Base-by-base conservation (phyloP, 2,113 vertebrate genomes). In the Edolisoma coerulescens region DNA sequence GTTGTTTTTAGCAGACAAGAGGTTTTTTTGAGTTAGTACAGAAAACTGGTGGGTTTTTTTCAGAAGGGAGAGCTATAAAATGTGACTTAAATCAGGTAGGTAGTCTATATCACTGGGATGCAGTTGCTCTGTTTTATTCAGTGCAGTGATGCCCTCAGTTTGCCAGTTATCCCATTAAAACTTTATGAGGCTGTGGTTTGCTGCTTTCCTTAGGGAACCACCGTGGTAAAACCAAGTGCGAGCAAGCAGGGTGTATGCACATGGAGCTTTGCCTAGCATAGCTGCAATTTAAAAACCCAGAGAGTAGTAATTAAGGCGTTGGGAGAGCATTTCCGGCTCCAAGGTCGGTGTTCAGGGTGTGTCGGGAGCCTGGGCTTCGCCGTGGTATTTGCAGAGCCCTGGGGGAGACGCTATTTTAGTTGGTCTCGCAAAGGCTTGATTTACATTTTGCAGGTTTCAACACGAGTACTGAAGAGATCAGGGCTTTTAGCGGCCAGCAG, bases 371-470 rank as follows among this genome's bases (percentile, higher is more conserved):
- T 1, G 1, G 85, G 95, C 97, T 98, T 97, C n/a, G 35, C 96
- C 19, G 47, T 94, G 97, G 98, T 98, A 98, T 98, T 98, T 97
- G 89, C 1, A 7, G 92, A 92, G 96, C 97, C 98, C 98, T 45
- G 88, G 93, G 97, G 98, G 98, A 96, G 90, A 97, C 96, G 70
- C 97, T 98, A 87, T 98, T 98, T 98, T 96, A 95, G 96, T 96
- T 96, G 95, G 95, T 94, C 93, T 98, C 13, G 53, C 68, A 97
- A 94, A 97, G 96, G 93, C 89, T 97, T 97, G 96, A 95, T 98
- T 98, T 98, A 97, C 96, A 82, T 97, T 96, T 97, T 97, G 97
- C 98, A 97, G 95, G 98, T 98, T 98, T 97, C 94, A 90, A 98
- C 98, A 96, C 1, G 97, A 96, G 78, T 41, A 61, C 90, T 74